Base-by-base conservation (phyloP, 2,113 vertebrate genomes). In the Casuarius casuarius region DNA sequence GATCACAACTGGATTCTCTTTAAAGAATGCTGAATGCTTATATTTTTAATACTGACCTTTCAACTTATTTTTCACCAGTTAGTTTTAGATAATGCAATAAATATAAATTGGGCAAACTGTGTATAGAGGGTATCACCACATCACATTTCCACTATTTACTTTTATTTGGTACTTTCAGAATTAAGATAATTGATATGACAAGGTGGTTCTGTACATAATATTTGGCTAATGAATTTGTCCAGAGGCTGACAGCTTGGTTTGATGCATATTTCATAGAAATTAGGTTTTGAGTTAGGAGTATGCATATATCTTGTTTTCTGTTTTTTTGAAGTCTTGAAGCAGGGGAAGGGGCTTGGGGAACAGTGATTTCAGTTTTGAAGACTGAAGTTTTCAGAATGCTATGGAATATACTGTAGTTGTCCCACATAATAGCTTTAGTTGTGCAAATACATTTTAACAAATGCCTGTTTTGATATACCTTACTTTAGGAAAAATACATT, bases 121-220 rank as follows among this genome's bases (percentile, higher is more conserved):
- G 10, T 49, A 44, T 74, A 1, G 33, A 3, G 25, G 54, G 9
- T 76, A 46, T 48, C 58, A 25, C 20, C 35, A 63, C 40, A 92
- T 52, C 8, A 28, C 0, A 1, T 26, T 75, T 87, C 79, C n/a
- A 56, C 7, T 77, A 2, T 10, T 91, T 2, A 3, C 10, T 12
- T 75, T 52, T 29, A 26, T 7, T 59, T 75, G 4, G 33, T 63
- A 4, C 21, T 86, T 71, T 29, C 15, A 81, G 31, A 76, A 70
- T 73, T 42, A 66, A 80, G 31, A 56, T 10, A 4, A 8, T 19
- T 6, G 9, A 7, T 46, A 33, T 28, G 25, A 14, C 2, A 5
- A 0, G 0, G 15, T 73, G 4, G 6, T 54, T 91, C 15, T 90
- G 67, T 20, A 42, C 16, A 62, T 42, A 4, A 66, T 42, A 4